These are phyloP conservation scores for Coenonympha glycerion DNA, from an alignment of 2,888 invertebrate genomes.

Conservation along the genomic window DNA sequence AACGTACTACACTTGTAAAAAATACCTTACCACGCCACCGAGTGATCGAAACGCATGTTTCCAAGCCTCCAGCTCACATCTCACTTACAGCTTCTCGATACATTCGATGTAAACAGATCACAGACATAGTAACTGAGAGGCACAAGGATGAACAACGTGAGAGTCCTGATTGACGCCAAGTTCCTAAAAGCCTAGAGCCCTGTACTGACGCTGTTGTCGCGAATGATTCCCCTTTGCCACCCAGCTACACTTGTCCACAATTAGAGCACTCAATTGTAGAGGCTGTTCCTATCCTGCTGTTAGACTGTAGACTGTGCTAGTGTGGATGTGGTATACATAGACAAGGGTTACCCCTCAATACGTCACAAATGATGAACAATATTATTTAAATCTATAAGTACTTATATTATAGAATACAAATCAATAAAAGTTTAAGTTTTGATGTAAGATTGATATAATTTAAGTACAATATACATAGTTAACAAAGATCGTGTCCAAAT, in stretches of 20 bases:
- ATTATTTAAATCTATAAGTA: background rate
- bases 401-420: background rate
- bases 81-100: slow-evolving; percentile 74
- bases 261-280: slow-evolving; percentile 67
- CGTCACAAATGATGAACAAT: background rate
- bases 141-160: slow-evolving; percentile 58
- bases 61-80: slow-evolving; percentile 74
- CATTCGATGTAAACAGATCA: slow-evolving; percentile 64
- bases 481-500: slow-evolving; percentile 6
- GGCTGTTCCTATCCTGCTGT: slow-evolving; percentile 66
- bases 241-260: slow-evolving; percentile 64
- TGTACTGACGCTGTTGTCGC: slow-evolving; percentile 36
- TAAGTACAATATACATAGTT: too few relatives aligned
- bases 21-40: slow-evolving; percentile 74
- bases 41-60: slow-evolving; percentile 75
- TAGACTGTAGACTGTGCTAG: slow-evolving; percentile 59
- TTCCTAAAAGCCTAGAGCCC: too few relatives aligned
- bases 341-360: slow-evolving; percentile 37
- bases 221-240: slow-evolving; percentile 67
- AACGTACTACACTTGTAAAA: slow-evolving; percentile 68
- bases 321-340: slow-evolving; percentile 67
- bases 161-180: slow-evolving; percentile 22
- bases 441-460: background rate
- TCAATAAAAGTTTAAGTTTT: background rate
- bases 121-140: slow-evolving; percentile 72